Conservation (phyloP, 2,797 vertebrate genomes). For the Ataeniobius toweri region DNA sequence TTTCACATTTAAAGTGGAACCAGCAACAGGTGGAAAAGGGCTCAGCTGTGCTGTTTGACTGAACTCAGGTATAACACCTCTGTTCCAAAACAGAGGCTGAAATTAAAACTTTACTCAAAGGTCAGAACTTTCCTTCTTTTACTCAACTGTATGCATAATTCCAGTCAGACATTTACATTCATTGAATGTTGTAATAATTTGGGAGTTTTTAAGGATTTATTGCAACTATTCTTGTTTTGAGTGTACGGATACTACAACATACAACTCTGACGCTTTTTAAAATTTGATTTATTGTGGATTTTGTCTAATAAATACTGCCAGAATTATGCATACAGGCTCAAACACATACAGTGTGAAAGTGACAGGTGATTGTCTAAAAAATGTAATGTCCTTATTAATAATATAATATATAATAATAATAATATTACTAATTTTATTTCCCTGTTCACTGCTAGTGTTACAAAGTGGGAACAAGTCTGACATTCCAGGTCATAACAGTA, state of each 20-base stretch:
- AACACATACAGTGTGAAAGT: too few species aligned
- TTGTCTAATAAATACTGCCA: too few species aligned
- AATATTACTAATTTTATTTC: neutral
- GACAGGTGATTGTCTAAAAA: neutral
- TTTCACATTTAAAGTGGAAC: neutral
- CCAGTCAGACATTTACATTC: too few species aligned
- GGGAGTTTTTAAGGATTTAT: neutral
- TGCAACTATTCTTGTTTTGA: too few species aligned
- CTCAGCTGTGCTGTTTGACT: neutral
- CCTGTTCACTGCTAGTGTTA: neutral
- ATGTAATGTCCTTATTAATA: neutral
- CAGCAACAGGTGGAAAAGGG: neutral
- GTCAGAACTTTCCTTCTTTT: neutral
- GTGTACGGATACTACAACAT: too few species aligned
- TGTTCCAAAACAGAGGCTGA: neutral
- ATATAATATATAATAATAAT: too few species aligned
- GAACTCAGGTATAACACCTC: neutral
- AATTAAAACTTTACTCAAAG: neutral
- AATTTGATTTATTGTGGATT: too few species aligned
- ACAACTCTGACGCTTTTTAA: too few species aligned
- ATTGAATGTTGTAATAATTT: too few species aligned
- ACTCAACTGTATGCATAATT: neutral
- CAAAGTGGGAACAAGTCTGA: neutral
- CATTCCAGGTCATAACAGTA: neutral
- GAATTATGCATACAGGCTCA: too few species aligned